Evolutionary conservation across 2,113 vertebrate species (phyloP).

Genomic region (Myotis yumanensis): DNA sequence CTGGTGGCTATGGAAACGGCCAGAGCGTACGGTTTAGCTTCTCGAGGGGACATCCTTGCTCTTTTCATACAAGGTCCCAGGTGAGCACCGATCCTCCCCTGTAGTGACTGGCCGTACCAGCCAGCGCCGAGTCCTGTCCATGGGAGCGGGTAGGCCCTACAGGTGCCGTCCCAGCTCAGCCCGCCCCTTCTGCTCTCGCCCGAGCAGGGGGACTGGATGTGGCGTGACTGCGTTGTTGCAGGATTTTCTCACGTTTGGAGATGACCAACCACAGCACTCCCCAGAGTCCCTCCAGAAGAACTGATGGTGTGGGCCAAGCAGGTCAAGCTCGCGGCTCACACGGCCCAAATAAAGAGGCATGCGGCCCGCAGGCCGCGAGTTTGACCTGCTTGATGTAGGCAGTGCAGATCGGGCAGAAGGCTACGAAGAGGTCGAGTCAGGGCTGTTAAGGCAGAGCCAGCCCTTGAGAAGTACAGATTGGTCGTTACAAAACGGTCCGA

Average conservation of each 20-base stretch:
- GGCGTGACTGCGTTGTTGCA: accelerated
- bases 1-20: background rate
- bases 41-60: accelerated
- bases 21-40: background rate
- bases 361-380: too few species aligned
- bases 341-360: too few species aligned
- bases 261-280: background rate
- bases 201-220: background rate
- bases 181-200: background rate
- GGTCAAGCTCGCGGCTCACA: too few species aligned
- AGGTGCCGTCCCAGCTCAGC: background rate
- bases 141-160: background rate
- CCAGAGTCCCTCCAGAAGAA: background rate
- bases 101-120: accelerated
- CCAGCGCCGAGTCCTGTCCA: accelerated
- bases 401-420: accelerated
- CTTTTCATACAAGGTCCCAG: background rate
- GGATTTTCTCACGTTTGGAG: background rate
- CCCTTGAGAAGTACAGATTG: background rate
- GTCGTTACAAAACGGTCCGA: background rate
- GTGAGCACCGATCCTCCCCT: background rate
- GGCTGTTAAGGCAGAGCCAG: accelerated
- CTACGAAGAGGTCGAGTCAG: accelerated
- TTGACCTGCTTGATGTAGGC: background rate
- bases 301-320: background rate